Percentiles rank a stretch among this genome's conserved stretches.
Evolutionary conservation across 2,797 vertebrate genomes (phyloP).

Genomic region (Pseudomugil tenellus): DNA sequence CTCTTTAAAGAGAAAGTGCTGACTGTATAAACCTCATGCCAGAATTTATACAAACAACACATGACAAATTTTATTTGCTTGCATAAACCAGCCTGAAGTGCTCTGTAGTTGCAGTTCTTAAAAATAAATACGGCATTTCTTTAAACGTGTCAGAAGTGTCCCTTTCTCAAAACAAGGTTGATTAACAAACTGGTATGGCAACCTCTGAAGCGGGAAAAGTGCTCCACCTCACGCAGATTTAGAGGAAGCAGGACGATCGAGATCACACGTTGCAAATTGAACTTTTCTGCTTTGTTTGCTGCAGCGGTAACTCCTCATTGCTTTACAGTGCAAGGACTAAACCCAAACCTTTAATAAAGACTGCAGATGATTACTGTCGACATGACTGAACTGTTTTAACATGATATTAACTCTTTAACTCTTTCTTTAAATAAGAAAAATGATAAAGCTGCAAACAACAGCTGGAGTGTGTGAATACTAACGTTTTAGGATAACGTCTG

Average conservation of each 20-base stretch:
- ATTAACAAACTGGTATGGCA: neutral
- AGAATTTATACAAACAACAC: constrained; percentile 2
- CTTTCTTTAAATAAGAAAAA: neutral
- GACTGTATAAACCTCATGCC: constrained; percentile 16
- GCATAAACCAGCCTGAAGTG: constrained; percentile 2
- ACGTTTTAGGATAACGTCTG: constrained; percentile 1
- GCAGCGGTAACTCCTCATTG: neutral
- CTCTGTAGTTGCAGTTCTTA: neutral
- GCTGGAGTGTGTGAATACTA: neutral
- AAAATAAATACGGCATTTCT: constrained; percentile 18
- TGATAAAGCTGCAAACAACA: neutral
- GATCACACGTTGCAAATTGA: neutral
- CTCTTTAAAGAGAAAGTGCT: neutral
- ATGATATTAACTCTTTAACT: neutral
- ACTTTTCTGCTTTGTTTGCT: too few relatives aligned
- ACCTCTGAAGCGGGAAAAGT: neutral
- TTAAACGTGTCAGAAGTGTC: constrained; percentile 5
- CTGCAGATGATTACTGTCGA: neutral
- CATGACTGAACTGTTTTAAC: neutral
- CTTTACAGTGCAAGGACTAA: neutral
- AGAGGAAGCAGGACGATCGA: neutral
- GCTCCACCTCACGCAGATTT: neutral
- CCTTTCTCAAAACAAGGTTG: neutral
- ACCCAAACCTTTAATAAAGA: neutral
- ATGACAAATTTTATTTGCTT: neutral